phyloP scores from a whole-genome alignment of 2,797 vertebrate species.

The Anguilla marmorata region DNA sequence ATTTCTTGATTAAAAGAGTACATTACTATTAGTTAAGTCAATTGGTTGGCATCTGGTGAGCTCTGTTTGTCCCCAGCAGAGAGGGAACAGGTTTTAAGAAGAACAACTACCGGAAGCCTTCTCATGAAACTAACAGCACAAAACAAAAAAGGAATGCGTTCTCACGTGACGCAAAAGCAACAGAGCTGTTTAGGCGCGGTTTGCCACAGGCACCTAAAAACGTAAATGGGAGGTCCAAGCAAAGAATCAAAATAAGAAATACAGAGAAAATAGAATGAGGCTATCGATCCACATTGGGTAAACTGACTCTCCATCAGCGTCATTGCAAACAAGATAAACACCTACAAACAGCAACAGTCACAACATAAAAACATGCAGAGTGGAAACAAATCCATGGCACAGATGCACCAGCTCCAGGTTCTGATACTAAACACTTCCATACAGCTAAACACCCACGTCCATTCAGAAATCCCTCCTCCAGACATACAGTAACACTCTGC shows the following conservation, averaged over 20 bases:
- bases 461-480: not conserved
- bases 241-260: not conserved
- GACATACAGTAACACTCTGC: not conserved
- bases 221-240: not conserved
- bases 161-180: not conserved
- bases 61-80: not conserved
- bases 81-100: not conserved
- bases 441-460: not conserved
- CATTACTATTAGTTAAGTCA: not conserved
- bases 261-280: not conserved
- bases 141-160: not conserved
- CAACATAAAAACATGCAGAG: not conserved
- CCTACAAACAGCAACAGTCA: not conserved
- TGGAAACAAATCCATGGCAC: not conserved
- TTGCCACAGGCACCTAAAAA: not conserved
- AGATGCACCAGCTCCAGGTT: not conserved
- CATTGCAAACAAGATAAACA: not conserved
- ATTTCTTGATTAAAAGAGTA: not conserved
- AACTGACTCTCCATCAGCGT: not conserved
- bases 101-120: not conserved
- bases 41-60: not conserved
- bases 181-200: not conserved
- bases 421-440: not conserved
- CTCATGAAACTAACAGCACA: not conserved
- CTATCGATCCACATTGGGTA: not conserved